Evolutionary conservation across 2,888 invertebrate genomes (phyloP), one percentile per base, ranked within the genome.

Genomic region (Lacanobia wlatinum): DNA sequence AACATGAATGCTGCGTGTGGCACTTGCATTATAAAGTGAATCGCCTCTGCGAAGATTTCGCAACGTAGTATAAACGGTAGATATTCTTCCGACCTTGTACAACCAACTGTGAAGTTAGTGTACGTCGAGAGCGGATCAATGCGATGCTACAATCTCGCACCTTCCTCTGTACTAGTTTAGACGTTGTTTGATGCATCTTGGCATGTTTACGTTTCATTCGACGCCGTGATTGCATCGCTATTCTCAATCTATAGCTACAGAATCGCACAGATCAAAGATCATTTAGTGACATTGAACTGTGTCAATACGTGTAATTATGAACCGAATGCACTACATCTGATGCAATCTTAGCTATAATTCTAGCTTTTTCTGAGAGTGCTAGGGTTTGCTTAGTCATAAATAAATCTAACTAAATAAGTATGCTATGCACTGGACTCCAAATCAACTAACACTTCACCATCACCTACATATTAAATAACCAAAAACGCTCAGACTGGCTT

Each of bases 171-270:
- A 38, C 62, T 81, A 70, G 56, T 66, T 59, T 67, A 70, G 66
- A 64, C 60, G 53, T 70, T 73, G 82, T 80, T 82, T 80, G 60
- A 82, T 64, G 73, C 82, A 80, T 82, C 80, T 82, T 80, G 82
- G 83, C 82, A 80, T 80, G 80, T 80, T 78, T 82, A 78, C 67
- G 60, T 70, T 73, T 28, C 56, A 65, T 68, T 59, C 60, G 34
- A 18, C 40, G 50, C 67, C 58, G 66, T 80, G 80, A 80, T 70
- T 70, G 78, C 78, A 82, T 78, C 69, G 56, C 66, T 70, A 61
- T 70, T 72, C 58, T 69, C 56, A 73, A 78, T 55, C 55, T 70
- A 58, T 70, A 70, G 56, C 66, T 80, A 23, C 65, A 67, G 8
- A 59, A 73, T 69, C 66, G 38, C 65, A 56, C 7, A 80, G 71